A percentile compares a stretch with the other conserved stretches of the same genome.
These are phyloP conservation scores for Carassius gibelio DNA, from an alignment of 2,113 vertebrate species.

Conservation along the genomic window DNA sequence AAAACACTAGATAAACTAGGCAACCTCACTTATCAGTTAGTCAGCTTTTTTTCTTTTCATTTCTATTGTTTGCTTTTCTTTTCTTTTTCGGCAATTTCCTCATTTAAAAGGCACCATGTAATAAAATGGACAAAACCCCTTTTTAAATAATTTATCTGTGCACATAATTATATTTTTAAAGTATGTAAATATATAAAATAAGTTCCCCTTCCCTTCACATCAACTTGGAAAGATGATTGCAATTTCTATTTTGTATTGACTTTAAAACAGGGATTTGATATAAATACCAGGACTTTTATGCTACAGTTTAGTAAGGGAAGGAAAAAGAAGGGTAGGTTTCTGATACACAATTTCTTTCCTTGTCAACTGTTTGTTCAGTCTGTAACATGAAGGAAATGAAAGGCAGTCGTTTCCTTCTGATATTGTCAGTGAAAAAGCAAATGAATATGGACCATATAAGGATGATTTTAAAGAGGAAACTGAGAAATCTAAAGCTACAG, in stretches of 20 bases:
- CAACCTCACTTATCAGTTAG: not conserved
- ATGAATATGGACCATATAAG: conserved; percentile 24
- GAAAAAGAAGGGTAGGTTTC: not conserved
- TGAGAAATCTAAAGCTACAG: not conserved
- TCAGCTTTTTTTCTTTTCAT: not conserved
- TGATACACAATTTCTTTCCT: not conserved
- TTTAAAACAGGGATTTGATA: not conserved
- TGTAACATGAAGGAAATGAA: conserved; percentile 6
- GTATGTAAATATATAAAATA: not conserved
- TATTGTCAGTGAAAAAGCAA: conserved; percentile 1
- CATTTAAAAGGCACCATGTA: not conserved
- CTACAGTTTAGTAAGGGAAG: not conserved
- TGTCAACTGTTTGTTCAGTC: not conserved
- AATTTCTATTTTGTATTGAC: not conserved
- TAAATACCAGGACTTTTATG: not conserved
- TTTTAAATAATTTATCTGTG: not conserved
- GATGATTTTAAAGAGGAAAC: not conserved
- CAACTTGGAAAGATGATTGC: not conserved
- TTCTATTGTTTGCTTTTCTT: no score
- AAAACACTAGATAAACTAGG: not conserved
- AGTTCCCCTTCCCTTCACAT: not conserved
- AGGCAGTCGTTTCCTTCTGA: conserved; percentile 11
- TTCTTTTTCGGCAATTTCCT: no score
- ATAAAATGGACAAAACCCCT: not conserved
- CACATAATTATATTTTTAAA: not conserved